Percentiles rank a stretch among this genome's conserved stretches.
phyloP scores from a whole-genome alignment of 2,888 invertebrate genomes.

The Reticulitermes lucifugus region DNA sequence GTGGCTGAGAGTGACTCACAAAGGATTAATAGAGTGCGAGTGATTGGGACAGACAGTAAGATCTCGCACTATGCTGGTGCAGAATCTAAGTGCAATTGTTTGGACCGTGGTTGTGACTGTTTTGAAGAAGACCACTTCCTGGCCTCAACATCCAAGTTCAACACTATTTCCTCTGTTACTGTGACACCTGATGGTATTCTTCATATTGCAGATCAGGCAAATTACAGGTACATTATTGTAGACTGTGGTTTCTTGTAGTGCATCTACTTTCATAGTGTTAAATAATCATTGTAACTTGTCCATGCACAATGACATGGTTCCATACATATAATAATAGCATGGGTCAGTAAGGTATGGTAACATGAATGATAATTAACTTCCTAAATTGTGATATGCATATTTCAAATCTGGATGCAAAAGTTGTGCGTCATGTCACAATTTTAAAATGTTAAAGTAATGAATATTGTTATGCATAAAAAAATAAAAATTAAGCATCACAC shows the following conservation, averaged over 20 bases:
- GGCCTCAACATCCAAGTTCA: constrained; percentile 93
- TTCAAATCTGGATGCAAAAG: too few species aligned
- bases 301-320: too few species aligned
- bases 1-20: constrained; percentile 97
- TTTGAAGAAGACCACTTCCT: constrained; percentile 92
- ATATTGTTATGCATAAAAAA: too few species aligned
- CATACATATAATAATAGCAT: too few species aligned
- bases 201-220: constrained; percentile 95
- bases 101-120: constrained; percentile 92
- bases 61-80: constrained; percentile 95
- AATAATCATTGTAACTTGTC: too few species aligned
- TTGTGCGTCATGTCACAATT: too few species aligned
- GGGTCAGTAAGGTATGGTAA: too few species aligned
- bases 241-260: neutral
- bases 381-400: too few species aligned
- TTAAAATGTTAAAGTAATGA: too few species aligned
- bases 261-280: too few species aligned
- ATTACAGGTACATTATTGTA: constrained; percentile 66
- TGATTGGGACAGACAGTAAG: constrained; percentile 93
- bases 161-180: constrained; percentile 91
- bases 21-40: constrained; percentile 89
- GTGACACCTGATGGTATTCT: constrained; percentile 95
- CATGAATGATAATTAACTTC: too few species aligned
- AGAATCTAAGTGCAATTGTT: constrained; percentile 93
- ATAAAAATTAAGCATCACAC: too few species aligned